phyloP scores from a whole-genome alignment of 2,797 vertebrate genomes.

The Sebastes reedi region DNA sequence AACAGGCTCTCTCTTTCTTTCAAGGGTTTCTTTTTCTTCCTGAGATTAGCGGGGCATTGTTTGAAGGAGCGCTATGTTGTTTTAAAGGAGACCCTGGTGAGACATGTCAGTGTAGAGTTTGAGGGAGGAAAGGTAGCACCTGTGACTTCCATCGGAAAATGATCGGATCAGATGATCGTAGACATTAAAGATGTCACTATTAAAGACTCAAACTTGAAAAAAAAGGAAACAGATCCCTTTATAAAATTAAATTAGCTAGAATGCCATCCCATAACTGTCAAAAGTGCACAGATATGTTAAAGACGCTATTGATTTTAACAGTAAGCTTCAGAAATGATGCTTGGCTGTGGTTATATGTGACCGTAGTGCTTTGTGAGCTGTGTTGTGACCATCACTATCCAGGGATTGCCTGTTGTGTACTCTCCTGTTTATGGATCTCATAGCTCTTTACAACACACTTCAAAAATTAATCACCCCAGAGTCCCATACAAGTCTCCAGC shows the following conservation, averaged over 20 bases:
- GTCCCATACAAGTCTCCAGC: constrained; percentile 67
- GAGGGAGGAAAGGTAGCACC: constrained; percentile 1
- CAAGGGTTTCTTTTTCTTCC: constrained; percentile 57
- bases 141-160: constrained; percentile 25
- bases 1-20: constrained; percentile 55
- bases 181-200: background rate
- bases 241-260: constrained; percentile 6
- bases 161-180: constrained; percentile 8
- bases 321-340: constrained; percentile 22
- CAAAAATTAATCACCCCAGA: constrained; percentile 80
- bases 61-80: constrained; percentile 53
- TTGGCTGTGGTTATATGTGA: constrained; percentile 50
- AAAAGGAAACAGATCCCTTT: background rate
- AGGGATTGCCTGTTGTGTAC: constrained; percentile 69
- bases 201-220: background rate
- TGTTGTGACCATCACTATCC: constrained; percentile 60
- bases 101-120: constrained; percentile 6
- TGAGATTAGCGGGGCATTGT: constrained; percentile 62
- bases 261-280: constrained; percentile 8
- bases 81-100: constrained; percentile 41
- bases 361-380: constrained; percentile 58
- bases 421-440: constrained; percentile 78
- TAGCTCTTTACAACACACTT: constrained; percentile 81
- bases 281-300: constrained; percentile 30
- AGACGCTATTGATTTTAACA: constrained; percentile 43